These are phyloP conservation scores for Falco biarmicus DNA, from an alignment of 2,797 vertebrate species.

Conservation along the genomic window DNA sequence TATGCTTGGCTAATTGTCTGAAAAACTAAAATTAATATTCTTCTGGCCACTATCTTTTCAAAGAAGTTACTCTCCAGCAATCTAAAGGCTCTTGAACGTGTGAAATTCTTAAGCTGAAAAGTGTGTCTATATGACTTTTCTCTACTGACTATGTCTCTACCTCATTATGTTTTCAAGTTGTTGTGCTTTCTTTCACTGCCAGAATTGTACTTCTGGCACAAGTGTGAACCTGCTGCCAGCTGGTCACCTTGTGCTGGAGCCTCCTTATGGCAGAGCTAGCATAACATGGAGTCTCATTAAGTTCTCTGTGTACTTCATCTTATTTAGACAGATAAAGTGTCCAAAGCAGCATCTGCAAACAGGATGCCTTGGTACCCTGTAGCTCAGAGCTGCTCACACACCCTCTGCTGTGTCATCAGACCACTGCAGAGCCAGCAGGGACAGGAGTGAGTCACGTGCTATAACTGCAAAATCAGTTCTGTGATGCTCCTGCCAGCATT, in stretches of 20 bases:
- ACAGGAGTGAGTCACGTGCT: accelerated
- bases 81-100: background rate
- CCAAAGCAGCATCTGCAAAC: background rate
- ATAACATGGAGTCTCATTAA: background rate
- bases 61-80: background rate
- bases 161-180: background rate
- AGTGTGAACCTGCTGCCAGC: background rate
- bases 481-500: accelerated
- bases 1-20: background rate
- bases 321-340: background rate
- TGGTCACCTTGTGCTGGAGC: accelerated
- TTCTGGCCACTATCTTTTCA: background rate
- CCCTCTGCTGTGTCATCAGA: background rate
- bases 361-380: background rate
- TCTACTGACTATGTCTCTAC: background rate
- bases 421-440: background rate
- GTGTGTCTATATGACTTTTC: accelerated
- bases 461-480: background rate
- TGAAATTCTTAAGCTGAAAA: background rate
- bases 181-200: background rate
- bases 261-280: background rate
- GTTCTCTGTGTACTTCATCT: background rate
- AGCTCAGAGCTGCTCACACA: background rate
- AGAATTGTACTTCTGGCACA: background rate
- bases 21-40: background rate